Evolutionary conservation across 2,888 invertebrate species (phyloP), one percentile per base, ranked within the genome.

Genomic region (Arenicola marina): DNA sequence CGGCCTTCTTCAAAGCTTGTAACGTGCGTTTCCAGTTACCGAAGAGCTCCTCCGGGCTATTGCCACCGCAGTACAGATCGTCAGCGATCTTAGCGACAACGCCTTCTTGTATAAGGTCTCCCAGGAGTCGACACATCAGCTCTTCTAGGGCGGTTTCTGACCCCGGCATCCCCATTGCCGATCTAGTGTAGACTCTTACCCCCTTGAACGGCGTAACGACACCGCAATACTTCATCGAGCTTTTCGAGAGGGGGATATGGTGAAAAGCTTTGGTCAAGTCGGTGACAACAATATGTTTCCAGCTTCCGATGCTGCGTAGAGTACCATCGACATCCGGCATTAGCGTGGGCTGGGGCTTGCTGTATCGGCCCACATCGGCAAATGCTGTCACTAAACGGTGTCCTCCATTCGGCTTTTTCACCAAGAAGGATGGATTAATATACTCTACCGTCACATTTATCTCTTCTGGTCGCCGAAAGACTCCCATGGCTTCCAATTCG

Each of bases 371-470:
- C 43, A 38, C 43, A 15, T 38, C 43, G n/a, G 43, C 43, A 38
- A 38, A 38, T 11, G 43, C n/a, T 11, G 11, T 38, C 11, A 38
- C 43, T 38, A 38, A n/a, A 11, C 43, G 11, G 43, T 15, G n/a
- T 15, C n/a, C 43, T n/a, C 43, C 43, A 38, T n/a, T 38, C 43
- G 43, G n/a, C 43, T 38, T 38, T 45, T 68, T 71, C 0, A 73
- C 65, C 11, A 74, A 61, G 51, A 73, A 74, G 2, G 70, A 69
- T 0, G 72, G 74, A 51, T 71, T 73, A 11, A 73, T 34, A 32
- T 74, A 73, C 33, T 74, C 71, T 2, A 66, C 68, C 2, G 45
- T 55, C 1, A 65, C 34, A 31, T 56, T 63, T 18, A 63, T 43
- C 48, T 66, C 60, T 57, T 71, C 72, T 24, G 70, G 70, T 11